Evolutionary conservation across 2,113 vertebrate species (phyloP), one percentile per base, ranked within the genome.

Genomic region (Paralichthys olivaceus): DNA sequence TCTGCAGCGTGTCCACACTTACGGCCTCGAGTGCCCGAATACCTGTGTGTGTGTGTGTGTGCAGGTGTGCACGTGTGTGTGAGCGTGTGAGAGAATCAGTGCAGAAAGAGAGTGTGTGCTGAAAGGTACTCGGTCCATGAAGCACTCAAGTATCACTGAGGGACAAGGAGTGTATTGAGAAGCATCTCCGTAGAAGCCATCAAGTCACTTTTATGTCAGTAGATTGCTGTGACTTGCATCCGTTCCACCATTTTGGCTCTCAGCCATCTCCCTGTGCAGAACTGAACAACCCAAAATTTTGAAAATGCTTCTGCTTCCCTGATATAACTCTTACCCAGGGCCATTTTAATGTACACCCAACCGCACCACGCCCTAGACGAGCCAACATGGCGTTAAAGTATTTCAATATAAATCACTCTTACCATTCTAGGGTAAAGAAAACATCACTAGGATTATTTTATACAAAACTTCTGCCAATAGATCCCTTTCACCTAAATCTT

Each of bases 121-220:
- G 83, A 91, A 84, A 91, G 87, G 82, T 76, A 83, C 59, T 79
- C 66, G 53, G 69, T 83, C 78, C 79, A 61, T 73, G 69, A 72
- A 81, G 80, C 84, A 77, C 88, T 90, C 80, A 81, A 88, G 78
- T 85, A 81, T 84, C 70, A 74, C 73, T 79, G 22, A 83, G 81
- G 74, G 78, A 68, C 74, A 81, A 81, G 69, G 64, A 80, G 80
- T 32, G 55, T 67, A 86, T 71, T 79, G 78, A 84, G 70, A 73
- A 90, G 83, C 74, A 63, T 79, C 80, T 81, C 76, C 29, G 23
- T 45, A 61, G 78, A 82, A 73, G 72, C 85, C 80, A 88, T 86
- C 77, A 90, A 84, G 84, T 85, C 68, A 77, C 76, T 90, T 88
- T 90, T 61, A 83, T 87, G 84, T 76, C 69, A 65, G 59, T 74